Evolutionary conservation across 53 echinoderm and acorn worm species (phyloP), one percentile per base, ranked within the genome.

Genomic region (Stichopus horrens): DNA sequence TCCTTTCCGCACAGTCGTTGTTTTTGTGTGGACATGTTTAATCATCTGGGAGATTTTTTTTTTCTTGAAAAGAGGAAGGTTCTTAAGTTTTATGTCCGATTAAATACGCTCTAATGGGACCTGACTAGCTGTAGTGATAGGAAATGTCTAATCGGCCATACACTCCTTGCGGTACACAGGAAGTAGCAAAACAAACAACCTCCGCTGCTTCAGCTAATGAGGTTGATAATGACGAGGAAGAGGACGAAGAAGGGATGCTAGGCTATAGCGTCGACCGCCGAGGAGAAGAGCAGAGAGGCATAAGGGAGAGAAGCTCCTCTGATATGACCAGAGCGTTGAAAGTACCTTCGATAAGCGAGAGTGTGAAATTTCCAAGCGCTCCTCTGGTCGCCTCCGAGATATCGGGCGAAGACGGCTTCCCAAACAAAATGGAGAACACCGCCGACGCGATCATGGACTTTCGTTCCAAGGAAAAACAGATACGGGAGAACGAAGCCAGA

Each of bases 401-500:
- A 0, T 11, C 52, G 65, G 23, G 37, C 13, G 85, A 85, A 8
- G 57, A 81, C 21, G 57, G 58, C 4, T 19, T 51, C 53, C 52
- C n/a, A 51, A 52, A 59, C 85, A 52, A 10, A 14, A 85, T 85
- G 85, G 85, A 37, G 23, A 65, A 65, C 5, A 18, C 65, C 3
- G 5, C 85, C n/a, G 85, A 85, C 4, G 5, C 65, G 5, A 52
- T 63, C 52, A 19, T 75, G 9, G 87, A 87, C 54, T 87, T 74
- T 16, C 54, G 75, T 18, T 87, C 54, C 52, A 87, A 20, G 74
- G 87, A 87, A 23, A 74, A 19, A 57, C 74, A 87, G 8, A 53
- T 74, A 1, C 18, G 54, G 7, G 23, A 88, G 21, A 88, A 78
- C 9, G 96, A 96, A 54, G 90, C 93, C 6, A 74, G 96, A 57